These are phyloP conservation scores for Lycopodina hypogea DNA, from an alignment of 37 sponge, comb jelly and placozoan genomes.

Conservation along the genomic window DNA sequence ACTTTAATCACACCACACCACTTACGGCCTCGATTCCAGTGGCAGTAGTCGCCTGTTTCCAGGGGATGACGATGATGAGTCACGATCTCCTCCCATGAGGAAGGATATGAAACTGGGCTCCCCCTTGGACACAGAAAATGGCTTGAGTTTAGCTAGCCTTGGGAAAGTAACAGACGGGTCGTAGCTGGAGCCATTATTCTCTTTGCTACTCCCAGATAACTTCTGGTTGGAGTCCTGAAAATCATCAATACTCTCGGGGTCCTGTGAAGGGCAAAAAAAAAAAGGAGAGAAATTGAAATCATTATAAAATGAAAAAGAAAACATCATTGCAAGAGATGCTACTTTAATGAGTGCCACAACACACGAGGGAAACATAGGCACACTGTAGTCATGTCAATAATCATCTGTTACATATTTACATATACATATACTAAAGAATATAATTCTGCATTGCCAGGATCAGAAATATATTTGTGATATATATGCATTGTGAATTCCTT, in stretches of 20 bases:
- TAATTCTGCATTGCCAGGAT: too few relatives aligned
- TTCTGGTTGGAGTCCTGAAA: slow-evolving; percentile 3
- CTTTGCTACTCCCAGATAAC: neutral
- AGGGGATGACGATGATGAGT: neutral
- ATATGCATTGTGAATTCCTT: too few relatives aligned
- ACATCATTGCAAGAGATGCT: too few relatives aligned
- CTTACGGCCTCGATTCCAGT: neutral
- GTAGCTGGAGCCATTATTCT: neutral
- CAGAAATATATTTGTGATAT: too few relatives aligned
- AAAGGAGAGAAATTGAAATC: too few relatives aligned
- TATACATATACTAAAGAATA: too few relatives aligned
- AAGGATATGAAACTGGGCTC: slow-evolving; percentile 13
- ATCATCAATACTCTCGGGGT: slow-evolving; percentile 40
- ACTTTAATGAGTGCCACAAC: too few relatives aligned
- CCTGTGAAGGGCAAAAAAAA: slow-evolving; percentile 22
- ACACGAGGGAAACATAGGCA: too few relatives aligned
- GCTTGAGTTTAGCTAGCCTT: neutral
- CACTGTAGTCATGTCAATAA: too few relatives aligned
- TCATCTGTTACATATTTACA: too few relatives aligned
- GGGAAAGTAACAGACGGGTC: neutral
- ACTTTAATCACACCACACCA: neutral
- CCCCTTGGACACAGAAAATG: neutral
- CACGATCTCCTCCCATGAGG: neutral
- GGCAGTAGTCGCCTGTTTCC: neutral
- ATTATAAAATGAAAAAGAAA: too few relatives aligned